A percentile compares a stretch with the other conserved stretches of the same genome.
These are phyloP conservation scores for Amphipyra berbera DNA, from an alignment of 2,888 invertebrate genomes.

Conservation along the genomic window DNA sequence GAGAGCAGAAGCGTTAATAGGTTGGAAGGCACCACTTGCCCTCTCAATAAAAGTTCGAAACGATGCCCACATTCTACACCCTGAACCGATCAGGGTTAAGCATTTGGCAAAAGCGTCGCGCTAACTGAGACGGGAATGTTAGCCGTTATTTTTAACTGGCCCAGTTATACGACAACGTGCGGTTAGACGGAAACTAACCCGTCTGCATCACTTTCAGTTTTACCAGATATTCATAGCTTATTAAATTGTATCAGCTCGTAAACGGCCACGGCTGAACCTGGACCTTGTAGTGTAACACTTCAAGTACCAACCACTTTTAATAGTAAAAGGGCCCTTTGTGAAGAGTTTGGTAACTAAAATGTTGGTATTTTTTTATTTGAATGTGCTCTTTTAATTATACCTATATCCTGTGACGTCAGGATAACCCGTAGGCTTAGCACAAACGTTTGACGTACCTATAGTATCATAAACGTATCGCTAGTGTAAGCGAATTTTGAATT, in stretches of 20 bases:
- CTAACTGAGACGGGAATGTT: slow-evolving; percentile 61
- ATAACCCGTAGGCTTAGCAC: too few relatives aligned
- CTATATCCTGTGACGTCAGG: too few relatives aligned
- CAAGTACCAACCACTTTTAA: too few relatives aligned
- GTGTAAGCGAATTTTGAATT: too few relatives aligned
- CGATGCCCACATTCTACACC: slow-evolving; percentile 45
- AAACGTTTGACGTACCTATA: too few relatives aligned
- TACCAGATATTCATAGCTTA: slow-evolving; percentile 20
- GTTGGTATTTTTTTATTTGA: too few relatives aligned
- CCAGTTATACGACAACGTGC: slow-evolving; percentile 77
- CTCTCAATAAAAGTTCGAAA: slow-evolving; percentile 22
- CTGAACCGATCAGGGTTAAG: slow-evolving; percentile 66
- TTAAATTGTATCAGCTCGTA: not conserved
- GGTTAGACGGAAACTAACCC: slow-evolving; percentile 71
- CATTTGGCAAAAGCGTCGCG: slow-evolving; percentile 67
- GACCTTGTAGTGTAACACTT: too few relatives aligned
- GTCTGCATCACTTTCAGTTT: slow-evolving; percentile 53
- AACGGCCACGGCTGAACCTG: too few relatives aligned
- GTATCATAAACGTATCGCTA: too few relatives aligned
- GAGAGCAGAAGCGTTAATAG: slow-evolving; percentile 5
- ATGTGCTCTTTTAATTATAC: too few relatives aligned
- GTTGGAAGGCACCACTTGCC: slow-evolving; percentile 1
- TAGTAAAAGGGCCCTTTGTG: too few relatives aligned
- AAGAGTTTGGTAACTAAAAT: too few relatives aligned
- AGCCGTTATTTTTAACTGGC: slow-evolving; percentile 81